Percentiles rank a stretch among this genome's conserved stretches.
These are phyloP conservation scores for Mystacornis crossleyi DNA, from an alignment of 2,113 vertebrate species.

Conservation along the genomic window DNA sequence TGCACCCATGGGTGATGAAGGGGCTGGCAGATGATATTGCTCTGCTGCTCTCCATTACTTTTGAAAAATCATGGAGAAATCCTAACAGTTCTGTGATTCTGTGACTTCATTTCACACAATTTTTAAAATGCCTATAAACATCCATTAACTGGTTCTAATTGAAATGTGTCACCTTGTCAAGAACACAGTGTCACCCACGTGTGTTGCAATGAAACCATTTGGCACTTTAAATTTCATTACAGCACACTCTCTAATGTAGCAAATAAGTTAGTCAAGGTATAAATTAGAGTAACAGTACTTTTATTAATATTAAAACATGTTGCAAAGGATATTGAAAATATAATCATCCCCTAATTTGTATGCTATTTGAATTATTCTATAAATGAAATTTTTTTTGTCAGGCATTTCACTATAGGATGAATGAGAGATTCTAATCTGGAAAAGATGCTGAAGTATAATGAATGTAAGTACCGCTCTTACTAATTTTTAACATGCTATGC, in stretches of 20 bases:
- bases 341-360: background rate
- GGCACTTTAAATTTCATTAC: background rate
- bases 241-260: background rate
- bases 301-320: background rate
- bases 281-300: background rate
- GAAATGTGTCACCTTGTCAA: background rate
- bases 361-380: background rate
- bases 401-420: background rate
- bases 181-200: background rate
- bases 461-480: background rate
- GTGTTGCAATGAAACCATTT: background rate
- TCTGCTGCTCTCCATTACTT: background rate
- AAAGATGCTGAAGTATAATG: background rate
- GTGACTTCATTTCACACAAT: background rate
- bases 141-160: background rate
- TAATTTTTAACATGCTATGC: background rate
- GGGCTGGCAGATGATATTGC: background rate
- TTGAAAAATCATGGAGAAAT: background rate
- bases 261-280: background rate
- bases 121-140: background rate
- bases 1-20: background rate
- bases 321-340: background rate
- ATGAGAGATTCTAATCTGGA: background rate
- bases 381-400: background rate
- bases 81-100: background rate